phyloP scores from a whole-genome alignment of 2,888 invertebrate species.

The Spodoptera exigua region DNA sequence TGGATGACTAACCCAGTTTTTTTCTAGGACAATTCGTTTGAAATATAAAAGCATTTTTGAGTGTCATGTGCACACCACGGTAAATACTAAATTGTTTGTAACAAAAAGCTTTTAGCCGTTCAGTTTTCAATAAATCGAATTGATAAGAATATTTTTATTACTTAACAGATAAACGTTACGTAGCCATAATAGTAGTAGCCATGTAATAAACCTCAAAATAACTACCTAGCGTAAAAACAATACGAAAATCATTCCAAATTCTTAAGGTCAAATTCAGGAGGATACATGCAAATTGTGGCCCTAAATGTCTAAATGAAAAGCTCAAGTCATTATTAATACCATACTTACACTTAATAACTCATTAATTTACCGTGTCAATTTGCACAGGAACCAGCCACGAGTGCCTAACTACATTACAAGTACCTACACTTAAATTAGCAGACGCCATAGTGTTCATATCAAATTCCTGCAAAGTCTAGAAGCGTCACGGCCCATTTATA shows the following conservation, averaged over 20 bases:
- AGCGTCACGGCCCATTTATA: constrained; percentile 42
- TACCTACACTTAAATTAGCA: constrained; percentile 28
- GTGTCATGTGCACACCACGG: constrained; percentile 26
- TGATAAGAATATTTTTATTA: too few species aligned
- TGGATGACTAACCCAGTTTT: constrained; percentile 49
- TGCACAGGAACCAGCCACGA: constrained; percentile 7
- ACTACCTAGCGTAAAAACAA: too few species aligned
- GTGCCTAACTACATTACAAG: neutral
- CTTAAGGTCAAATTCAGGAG: too few species aligned
- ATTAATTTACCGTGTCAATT: constrained; percentile 32
- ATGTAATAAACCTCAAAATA: too few species aligned
- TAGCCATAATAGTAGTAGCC: too few species aligned
- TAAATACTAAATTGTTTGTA: constrained; percentile 38
- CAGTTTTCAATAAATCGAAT: constrained; percentile 15
- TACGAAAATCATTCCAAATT: too few species aligned
- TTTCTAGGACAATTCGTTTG: constrained; percentile 36
- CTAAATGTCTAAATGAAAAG: too few species aligned
- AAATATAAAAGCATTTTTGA: constrained; percentile 44
- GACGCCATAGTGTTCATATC: constrained; percentile 16
- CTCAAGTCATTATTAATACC: too few species aligned
- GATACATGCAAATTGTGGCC: too few species aligned
- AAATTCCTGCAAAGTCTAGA: constrained; percentile 26
- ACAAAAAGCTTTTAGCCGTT: constrained; percentile 36
- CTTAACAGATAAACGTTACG: too few species aligned
- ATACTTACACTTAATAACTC: constrained; percentile 1